Base-by-base conservation (phyloP, 2,888 invertebrate genomes). In the Lithophane socia region DNA sequence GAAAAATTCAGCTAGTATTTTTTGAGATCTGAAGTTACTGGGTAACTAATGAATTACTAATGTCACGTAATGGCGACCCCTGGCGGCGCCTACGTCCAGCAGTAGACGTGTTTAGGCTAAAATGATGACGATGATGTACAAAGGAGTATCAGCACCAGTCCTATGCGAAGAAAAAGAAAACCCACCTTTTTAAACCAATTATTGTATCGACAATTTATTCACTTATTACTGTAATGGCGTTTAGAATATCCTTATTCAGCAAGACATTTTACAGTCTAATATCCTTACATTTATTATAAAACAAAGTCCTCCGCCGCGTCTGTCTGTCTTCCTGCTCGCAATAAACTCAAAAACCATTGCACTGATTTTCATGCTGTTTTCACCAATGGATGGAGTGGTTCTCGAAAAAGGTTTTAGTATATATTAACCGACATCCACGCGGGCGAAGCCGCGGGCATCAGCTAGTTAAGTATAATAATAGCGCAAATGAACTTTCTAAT, bases 401-500 rank as follows among this genome's bases (percentile, higher is more conserved):
- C 0, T 29, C 29, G 29, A 29, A 1, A 29, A 29, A 29, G 29
- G 29, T 29, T 29, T 29, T 29, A 29, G 29, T 29, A 29, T 29
- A 29, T 29, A 29, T 0, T 29, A 29, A 29, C 29, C 29, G 29
- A 29, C 29, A 29, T 1, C 29, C 0, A 29, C 29, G 29, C 29
- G 29, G 29, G 29, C 29, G 29, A 29, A 29, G 29, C 29, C 29
- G 29, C 29, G 29, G 29, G 29, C 29, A 29, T 29, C 29, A 29
- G 29, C 29, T 29, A 29, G 29, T n/a, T 18, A 29, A 18, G 49
- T 42, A 24, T 2, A 58, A 77, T 63, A 56, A 47, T 42, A 16
- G 7, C 42, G 42, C 58, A 52, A 78, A 78, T 65, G 60, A 54
- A 44, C 44, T 60, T 52, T 65, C 29, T 65, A 78, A 78, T 78